Evolutionary conservation across 2,797 vertebrate species (phyloP).

Genomic region (Oreonectes daqikongensis): DNA sequence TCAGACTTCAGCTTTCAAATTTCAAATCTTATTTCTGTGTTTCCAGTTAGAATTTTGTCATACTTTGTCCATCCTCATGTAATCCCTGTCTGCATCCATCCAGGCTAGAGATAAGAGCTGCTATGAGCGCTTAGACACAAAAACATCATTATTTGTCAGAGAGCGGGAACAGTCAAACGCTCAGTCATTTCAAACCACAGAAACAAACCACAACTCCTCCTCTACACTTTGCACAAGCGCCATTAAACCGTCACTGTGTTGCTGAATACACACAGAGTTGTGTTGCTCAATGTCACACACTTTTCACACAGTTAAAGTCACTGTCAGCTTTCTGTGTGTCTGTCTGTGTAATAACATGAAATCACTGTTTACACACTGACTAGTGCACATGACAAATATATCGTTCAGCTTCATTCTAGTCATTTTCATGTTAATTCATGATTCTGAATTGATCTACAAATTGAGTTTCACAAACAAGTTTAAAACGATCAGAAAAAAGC

Average conservation of each 20-base stretch:
- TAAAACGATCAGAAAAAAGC: no score
- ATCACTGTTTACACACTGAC: slow-evolving; percentile 11
- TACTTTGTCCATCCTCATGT: background rate
- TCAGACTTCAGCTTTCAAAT: no score
- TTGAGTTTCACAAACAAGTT: no score
- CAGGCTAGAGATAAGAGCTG: background rate
- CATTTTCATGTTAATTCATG: no score
- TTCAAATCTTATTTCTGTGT: background rate
- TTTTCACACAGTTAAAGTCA: slow-evolving; percentile 18
- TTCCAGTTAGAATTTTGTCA: background rate
- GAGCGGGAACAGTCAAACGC: background rate
- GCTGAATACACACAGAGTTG: slow-evolving; percentile 3
- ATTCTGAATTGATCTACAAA: no score
- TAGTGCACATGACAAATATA: background rate
- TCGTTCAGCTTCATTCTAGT: no score
- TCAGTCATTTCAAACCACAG: slow-evolving; percentile 16
- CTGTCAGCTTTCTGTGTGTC: slow-evolving; percentile 21
- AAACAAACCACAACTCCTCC: background rate
- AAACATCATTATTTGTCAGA: background rate
- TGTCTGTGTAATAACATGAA: background rate
- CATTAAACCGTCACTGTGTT: slow-evolving; percentile 11
- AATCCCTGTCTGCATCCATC: background rate
- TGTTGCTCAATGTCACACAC: slow-evolving; percentile 22
- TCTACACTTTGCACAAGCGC: slow-evolving; percentile 4
- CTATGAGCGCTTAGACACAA: background rate